A percentile compares a stretch with the other conserved stretches of the same genome.
Conservation (phyloP, 2,797 vertebrate genomes). For the Sebastes vulpes region DNA sequence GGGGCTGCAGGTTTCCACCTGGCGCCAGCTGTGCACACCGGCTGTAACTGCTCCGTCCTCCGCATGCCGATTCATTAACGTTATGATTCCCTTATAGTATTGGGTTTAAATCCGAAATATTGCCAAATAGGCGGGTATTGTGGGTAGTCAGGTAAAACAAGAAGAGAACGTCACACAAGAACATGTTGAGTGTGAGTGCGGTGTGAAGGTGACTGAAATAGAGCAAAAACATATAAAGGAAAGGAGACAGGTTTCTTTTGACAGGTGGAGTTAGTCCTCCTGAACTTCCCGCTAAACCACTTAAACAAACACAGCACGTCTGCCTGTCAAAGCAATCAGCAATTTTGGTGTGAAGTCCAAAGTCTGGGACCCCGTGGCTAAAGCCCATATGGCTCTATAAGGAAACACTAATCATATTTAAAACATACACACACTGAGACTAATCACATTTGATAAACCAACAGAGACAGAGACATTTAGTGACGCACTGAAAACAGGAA, state of each 20-base stretch:
- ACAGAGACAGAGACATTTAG: conserved; percentile 51
- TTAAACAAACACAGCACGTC: conserved; percentile 65
- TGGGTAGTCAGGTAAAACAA: not conserved
- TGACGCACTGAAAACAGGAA: conserved; percentile 63
- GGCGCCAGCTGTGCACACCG: no score
- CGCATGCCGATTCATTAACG: no score
- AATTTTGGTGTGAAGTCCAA: conserved; percentile 53
- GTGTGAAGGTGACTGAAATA: conserved; percentile 45
- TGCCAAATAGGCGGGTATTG: no score
- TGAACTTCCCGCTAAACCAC: conserved; percentile 61
- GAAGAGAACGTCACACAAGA: not conserved
- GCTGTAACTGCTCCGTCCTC: no score
- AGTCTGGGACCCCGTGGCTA: conserved; percentile 13
- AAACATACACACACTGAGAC: conserved; percentile 47
- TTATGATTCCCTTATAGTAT: no score
- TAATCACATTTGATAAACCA: conserved; percentile 66
- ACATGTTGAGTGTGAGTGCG: conserved; percentile 13
- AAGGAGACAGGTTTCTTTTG: conserved; percentile 55
- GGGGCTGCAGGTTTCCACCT: no score
- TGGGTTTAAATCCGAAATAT: no score
- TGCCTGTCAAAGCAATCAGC: conserved; percentile 76
- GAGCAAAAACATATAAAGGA: conserved; percentile 23
- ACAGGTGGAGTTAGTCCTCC: conserved; percentile 70
- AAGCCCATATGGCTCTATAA: conserved; percentile 46
- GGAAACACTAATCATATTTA: conserved; percentile 71